Percentiles rank a stretch among this genome's conserved stretches.
These are phyloP conservation scores for Osmerus mordax DNA, from an alignment of 2,113 vertebrate species.

Conservation along the genomic window DNA sequence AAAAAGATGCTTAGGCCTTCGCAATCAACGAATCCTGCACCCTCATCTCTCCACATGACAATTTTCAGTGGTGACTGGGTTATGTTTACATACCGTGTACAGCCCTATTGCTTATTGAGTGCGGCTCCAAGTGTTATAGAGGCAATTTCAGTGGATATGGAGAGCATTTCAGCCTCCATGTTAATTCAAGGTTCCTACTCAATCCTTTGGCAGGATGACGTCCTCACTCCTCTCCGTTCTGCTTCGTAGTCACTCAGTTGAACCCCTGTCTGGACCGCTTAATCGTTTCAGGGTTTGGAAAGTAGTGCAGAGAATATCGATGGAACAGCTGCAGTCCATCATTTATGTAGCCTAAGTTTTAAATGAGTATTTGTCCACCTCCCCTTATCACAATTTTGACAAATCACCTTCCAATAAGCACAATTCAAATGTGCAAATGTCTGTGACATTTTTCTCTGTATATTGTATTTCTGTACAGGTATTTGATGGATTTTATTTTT, in stretches of 20 bases:
- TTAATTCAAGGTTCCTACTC: not conserved
- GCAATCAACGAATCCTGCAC: no score
- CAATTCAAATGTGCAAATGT: not conserved
- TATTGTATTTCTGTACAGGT: constrained; percentile 8
- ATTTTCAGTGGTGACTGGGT: no score
- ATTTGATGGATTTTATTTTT: constrained; percentile 17
- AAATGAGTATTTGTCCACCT: not conserved
- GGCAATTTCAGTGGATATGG: no score
- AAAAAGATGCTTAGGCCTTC: no score
- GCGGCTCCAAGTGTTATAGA: no score
- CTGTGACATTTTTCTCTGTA: no score
- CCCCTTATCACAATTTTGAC: not conserved
- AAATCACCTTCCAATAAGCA: not conserved
- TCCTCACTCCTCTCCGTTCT: not conserved
- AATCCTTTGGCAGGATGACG: not conserved
- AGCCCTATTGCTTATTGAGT: no score
- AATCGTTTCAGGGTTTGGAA: not conserved
- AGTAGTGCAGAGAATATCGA: not conserved
- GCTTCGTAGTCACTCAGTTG: not conserved
- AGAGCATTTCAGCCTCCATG: not conserved
- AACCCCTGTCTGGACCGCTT: not conserved
- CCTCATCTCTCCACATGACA: no score
- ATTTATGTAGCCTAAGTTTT: no score
- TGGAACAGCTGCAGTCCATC: not conserved
- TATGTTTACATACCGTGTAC: no score